Conservation (phyloP, 2,888 invertebrate species). For the Cantharis flavilabris region DNA sequence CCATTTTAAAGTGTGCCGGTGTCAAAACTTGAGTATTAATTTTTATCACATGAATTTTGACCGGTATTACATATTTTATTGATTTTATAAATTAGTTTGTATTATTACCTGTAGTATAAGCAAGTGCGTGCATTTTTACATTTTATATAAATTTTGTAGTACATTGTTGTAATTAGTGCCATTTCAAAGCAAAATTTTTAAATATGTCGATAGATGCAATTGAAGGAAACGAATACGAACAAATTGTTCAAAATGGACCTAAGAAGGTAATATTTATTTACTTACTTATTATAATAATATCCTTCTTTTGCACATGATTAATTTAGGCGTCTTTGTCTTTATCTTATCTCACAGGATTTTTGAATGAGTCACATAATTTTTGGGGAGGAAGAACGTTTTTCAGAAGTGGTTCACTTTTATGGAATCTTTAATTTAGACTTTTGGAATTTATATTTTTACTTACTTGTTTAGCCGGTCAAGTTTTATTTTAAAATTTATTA, state of each 20-base stretch:
- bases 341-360: not conserved
- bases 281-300: not conserved
- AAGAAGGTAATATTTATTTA: conserved; percentile 63
- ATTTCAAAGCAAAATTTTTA: not conserved
- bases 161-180: not conserved
- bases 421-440: not conserved
- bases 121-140: not conserved
- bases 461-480: not conserved
- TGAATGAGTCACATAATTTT: conserved; percentile 16
- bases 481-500: not conserved
- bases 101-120: not conserved
- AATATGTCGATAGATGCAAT: conserved; percentile 52
- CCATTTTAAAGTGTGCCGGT: conserved; percentile 24
- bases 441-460: not conserved
- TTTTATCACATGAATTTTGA: conserved; percentile 14
- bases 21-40: conserved; percentile 8
- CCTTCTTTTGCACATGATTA: not conserved
- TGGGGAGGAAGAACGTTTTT: not conserved
- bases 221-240: conserved; percentile 69
- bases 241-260: conserved; percentile 66
- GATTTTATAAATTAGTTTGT: not conserved
- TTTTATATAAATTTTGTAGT: not conserved
- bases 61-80: conserved; percentile 5
- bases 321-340: not conserved
- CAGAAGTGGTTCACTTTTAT: not conserved